These are phyloP conservation scores for Morpho achilles DNA, from an alignment of 2,888 invertebrate genomes.

Conservation along the genomic window DNA sequence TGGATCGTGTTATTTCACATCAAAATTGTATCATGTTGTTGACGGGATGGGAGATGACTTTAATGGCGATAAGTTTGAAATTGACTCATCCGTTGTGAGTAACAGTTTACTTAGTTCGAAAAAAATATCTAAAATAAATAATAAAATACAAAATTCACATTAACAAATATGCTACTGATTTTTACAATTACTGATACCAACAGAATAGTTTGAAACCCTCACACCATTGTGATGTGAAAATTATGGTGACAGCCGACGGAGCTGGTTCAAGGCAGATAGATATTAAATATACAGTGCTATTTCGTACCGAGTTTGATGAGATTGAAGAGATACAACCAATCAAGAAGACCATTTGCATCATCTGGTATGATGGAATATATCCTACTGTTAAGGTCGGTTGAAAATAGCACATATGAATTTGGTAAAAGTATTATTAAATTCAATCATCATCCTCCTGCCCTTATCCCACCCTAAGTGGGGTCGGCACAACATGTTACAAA, in stretches of 20 bases:
- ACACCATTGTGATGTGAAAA: conserved; percentile 48
- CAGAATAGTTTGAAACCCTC: conserved; percentile 67
- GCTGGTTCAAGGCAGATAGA: conserved; percentile 59
- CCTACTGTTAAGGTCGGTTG: conserved; percentile 58
- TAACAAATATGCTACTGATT: not conserved
- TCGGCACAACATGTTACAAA: too few relatives aligned
- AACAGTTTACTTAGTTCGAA: too few relatives aligned
- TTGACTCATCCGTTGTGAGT: conserved; percentile 56
- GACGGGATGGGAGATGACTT: conserved; percentile 62
- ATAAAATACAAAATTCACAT: too few relatives aligned
- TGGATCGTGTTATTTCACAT: conserved; percentile 61
- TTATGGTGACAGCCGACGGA: conserved; percentile 55
- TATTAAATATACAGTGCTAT: conserved; percentile 59
- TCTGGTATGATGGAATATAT: conserved; percentile 72
- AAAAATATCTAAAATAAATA: too few relatives aligned
- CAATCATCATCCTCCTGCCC: too few relatives aligned
- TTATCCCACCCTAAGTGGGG: too few relatives aligned
- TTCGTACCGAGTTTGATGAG: conserved; percentile 56
- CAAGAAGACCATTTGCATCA: conserved; percentile 51
- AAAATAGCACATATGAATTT: not conserved
- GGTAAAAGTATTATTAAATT: not conserved
- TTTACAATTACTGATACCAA: not conserved
- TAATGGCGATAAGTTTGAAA: conserved; percentile 52
- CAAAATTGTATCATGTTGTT: conserved; percentile 51
- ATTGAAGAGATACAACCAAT: conserved; percentile 61